phyloP scores from a whole-genome alignment of 2,797 vertebrate genomes.

The Characodon lateralis region DNA sequence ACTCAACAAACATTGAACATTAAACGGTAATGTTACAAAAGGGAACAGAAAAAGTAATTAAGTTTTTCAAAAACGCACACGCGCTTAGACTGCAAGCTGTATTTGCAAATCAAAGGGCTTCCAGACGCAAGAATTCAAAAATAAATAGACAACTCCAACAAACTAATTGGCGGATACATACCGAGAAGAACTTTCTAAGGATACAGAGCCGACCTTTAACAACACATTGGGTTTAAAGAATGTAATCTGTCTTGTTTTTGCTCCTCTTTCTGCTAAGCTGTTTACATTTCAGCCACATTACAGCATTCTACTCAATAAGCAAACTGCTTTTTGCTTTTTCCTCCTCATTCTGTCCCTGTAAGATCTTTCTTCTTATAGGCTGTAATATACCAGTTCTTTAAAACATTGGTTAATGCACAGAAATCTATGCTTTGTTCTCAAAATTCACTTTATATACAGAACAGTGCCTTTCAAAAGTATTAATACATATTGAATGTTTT shows the following conservation, averaged over 20 bases:
- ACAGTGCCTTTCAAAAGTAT: constrained; percentile 30
- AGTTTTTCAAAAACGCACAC: constrained; percentile 84
- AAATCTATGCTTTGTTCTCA: constrained; percentile 33
- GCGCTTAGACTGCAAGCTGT: constrained; percentile 82
- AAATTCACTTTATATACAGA: constrained; percentile 11
- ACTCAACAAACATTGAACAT: constrained; percentile 86
- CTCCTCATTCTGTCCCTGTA: constrained; percentile 48
- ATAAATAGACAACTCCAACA: constrained; percentile 84
- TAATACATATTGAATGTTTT: constrained; percentile 29
- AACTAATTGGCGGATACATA: constrained; percentile 85
- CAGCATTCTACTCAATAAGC: constrained; percentile 63
- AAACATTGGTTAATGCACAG: constrained; percentile 42
- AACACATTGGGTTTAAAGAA: constrained; percentile 76
- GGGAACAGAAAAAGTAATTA: constrained; percentile 88
- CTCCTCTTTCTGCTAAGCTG: constrained; percentile 77
- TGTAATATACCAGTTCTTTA: constrained; percentile 48
- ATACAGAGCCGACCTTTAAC: constrained; percentile 78
- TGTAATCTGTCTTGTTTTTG: constrained; percentile 75
- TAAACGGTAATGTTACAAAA: constrained; percentile 87
- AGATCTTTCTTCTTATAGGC: constrained; percentile 61
- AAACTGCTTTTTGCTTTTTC: constrained; percentile 45
- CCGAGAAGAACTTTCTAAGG: constrained; percentile 84
- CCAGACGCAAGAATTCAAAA: constrained; percentile 81
- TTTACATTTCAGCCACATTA: constrained; percentile 78
- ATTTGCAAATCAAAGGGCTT: constrained; percentile 85